Percentiles rank a stretch among this genome's conserved stretches.
Conservation (phyloP, 2,113 vertebrate species). For the Tachysurus fulvidraco region DNA sequence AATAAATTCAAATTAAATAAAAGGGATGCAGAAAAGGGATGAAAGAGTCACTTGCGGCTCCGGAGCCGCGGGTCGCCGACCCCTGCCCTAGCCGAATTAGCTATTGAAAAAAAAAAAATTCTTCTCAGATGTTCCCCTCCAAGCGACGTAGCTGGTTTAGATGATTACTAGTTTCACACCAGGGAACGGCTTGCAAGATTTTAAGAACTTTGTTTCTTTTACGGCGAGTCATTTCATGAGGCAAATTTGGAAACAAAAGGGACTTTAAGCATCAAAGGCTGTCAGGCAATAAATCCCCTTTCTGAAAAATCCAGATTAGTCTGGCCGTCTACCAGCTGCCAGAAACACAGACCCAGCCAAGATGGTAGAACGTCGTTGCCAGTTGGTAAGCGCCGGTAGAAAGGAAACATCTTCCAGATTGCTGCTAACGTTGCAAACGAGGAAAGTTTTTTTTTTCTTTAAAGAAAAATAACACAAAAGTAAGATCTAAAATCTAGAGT, state of each 20-base stretch:
- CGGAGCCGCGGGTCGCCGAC: too few relatives aligned
- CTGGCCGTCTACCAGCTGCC: slow-evolving; percentile 1
- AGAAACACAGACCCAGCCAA: background rate
- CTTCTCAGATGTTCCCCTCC: too few relatives aligned
- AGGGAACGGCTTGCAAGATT: background rate
- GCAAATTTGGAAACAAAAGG: background rate
- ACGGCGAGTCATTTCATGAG: background rate
- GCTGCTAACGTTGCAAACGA: background rate
- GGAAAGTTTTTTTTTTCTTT: background rate
- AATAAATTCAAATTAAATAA: too few relatives aligned
- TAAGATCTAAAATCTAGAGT: too few relatives aligned
- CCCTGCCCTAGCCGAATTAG: background rate
- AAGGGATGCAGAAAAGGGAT: too few relatives aligned
- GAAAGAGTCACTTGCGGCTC: too few relatives aligned
- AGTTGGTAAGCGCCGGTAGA: background rate
- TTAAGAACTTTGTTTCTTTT: background rate
- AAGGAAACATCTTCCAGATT: background rate
- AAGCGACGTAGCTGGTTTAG: background rate
- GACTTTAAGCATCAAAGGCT: slow-evolving; percentile 3
- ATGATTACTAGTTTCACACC: background rate
- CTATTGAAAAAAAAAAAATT: background rate
- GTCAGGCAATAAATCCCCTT: slow-evolving; percentile 9
- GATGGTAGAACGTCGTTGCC: background rate
- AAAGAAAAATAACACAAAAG: background rate
- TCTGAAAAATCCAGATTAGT: slow-evolving; percentile 23